These are phyloP conservation scores for Eretmochelys imbricata DNA, from an alignment of 2,113 vertebrate species.

Conservation along the genomic window DNA sequence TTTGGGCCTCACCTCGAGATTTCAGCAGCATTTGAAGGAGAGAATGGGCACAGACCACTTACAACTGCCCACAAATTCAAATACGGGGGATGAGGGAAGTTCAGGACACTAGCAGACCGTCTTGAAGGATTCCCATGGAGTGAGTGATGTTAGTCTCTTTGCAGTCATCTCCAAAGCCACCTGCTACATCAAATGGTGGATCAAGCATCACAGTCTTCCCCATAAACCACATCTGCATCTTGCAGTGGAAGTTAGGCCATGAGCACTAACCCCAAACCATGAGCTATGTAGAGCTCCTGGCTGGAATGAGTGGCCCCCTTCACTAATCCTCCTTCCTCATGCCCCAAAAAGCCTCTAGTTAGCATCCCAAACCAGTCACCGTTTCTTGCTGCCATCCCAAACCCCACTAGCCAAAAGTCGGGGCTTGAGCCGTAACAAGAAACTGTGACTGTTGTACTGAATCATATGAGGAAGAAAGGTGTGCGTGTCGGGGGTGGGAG, in stretches of 20 bases:
- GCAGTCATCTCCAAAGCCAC: neutral
- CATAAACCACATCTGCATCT: neutral
- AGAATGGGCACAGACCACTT: neutral
- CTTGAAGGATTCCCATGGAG: neutral
- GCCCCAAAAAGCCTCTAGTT: rapidly evolving
- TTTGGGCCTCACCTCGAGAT: neutral
- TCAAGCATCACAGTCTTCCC: neutral
- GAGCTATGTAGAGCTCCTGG: neutral
- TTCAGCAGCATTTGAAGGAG: neutral
- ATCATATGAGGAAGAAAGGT: rapidly evolving
- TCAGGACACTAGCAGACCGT: neutral
- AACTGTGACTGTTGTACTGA: neutral
- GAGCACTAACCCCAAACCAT: neutral
- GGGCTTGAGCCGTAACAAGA: neutral
- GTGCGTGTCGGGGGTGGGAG: rapidly evolving
- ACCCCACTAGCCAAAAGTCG: neutral
- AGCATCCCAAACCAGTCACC: neutral
- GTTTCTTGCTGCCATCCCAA: neutral
- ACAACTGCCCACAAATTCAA: neutral
- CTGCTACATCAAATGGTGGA: neutral
- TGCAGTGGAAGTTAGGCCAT: neutral
- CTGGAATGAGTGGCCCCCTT: neutral
- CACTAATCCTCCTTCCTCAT: neutral
- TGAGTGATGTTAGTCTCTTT: neutral
- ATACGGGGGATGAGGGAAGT: neutral